Evolutionary conservation across 1,140 invertebrate species (phyloP).

Genomic region (Hylaeus anthracinus): DNA sequence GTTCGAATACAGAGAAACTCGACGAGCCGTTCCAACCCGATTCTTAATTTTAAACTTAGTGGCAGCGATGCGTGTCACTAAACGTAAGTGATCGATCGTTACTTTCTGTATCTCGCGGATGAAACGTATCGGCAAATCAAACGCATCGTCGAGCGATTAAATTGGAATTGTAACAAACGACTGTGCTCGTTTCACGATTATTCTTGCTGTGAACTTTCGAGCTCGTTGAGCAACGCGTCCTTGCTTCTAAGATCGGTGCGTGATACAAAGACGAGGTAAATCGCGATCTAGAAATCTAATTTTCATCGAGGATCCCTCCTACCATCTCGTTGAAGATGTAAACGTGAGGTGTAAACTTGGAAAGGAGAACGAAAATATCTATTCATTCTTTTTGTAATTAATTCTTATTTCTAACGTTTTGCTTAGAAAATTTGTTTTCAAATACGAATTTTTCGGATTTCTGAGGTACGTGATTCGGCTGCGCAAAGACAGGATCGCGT

Average conservation of each 20-base stretch:
- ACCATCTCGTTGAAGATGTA: background rate
- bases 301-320: background rate
- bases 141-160: slow-evolving; percentile 26
- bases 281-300: slow-evolving; percentile 28
- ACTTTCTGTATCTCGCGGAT: background rate
- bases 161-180: slow-evolving; percentile 30
- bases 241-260: slow-evolving; percentile 6
- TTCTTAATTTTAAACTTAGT: background rate
- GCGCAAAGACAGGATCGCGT: slow-evolving; percentile 1
- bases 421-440: no score
- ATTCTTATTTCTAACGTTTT: no score
- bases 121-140: slow-evolving; percentile 3
- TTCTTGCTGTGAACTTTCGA: background rate
- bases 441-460: no score
- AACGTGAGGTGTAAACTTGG: background rate
- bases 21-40: no score
- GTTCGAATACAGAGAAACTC: no score
- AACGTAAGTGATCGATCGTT: background rate
- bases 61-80: background rate
- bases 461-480: background rate
- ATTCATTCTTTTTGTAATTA: background rate
- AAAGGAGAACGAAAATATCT: background rate
- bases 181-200: slow-evolving; percentile 31
- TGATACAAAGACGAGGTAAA: background rate
- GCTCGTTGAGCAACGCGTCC: slow-evolving; percentile 29